A percentile compares a stretch with the other conserved stretches of the same genome.
Evolutionary conservation across 92 coral and sea anemone genomes (phyloP).

Genomic region (Epizoanthus fatuus): DNA sequence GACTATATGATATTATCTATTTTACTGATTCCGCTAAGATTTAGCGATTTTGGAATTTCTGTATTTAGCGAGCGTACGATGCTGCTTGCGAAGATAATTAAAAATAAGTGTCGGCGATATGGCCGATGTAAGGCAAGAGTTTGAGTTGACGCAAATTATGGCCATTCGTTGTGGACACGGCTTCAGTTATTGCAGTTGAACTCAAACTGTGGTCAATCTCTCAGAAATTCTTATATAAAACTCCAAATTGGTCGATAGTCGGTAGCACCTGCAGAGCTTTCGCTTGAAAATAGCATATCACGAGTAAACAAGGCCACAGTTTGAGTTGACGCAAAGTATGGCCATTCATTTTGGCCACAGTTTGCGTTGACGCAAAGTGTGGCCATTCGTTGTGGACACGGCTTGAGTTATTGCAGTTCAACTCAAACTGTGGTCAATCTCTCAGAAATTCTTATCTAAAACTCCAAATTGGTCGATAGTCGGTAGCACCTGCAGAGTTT

Average conservation of each 20-base stretch:
- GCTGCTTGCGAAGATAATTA: too few species aligned
- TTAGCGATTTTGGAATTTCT: too few species aligned
- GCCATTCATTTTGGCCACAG: neutral
- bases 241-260: neutral
- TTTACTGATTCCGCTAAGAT: too few species aligned
- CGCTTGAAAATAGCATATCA: conserved; percentile 9
- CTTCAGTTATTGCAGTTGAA: too few species aligned
- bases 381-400: too few species aligned
- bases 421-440: conserved; percentile 1
- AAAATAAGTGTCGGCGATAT: too few species aligned
- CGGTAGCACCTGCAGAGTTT: conserved; percentile 3
- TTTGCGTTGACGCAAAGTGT: neutral
- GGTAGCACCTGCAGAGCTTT: neutral
- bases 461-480: neutral
- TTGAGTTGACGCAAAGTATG: too few species aligned
- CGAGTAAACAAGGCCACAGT: neutral
- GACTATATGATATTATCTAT: too few species aligned
- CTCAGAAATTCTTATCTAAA: neutral
- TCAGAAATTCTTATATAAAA: neutral
- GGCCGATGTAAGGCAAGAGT: neutral
- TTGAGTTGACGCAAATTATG: neutral
- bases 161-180: too few species aligned
- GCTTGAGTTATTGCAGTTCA: neutral
- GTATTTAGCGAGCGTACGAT: too few species aligned
- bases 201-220: conserved; percentile 2